Percentiles rank a stretch among this genome's conserved stretches.
Evolutionary conservation across 2,888 invertebrate genomes (phyloP).

Genomic region (Heliconius ethilla): DNA sequence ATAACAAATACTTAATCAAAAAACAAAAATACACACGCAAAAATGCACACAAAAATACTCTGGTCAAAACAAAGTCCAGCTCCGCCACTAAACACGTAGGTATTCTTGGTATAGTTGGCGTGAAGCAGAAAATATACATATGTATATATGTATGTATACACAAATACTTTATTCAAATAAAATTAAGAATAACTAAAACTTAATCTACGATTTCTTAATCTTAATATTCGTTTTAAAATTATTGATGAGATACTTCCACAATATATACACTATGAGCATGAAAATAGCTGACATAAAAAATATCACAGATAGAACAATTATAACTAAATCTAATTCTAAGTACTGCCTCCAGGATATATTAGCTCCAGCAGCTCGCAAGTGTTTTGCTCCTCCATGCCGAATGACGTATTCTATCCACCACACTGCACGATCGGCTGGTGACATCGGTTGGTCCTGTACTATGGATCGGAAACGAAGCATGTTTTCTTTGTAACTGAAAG

Average conservation of each 20-base stretch:
- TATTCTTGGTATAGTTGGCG: too few species aligned
- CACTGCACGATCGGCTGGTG: conserved; percentile 49
- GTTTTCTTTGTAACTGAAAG: conserved; percentile 2
- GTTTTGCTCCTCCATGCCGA: conserved; percentile 50
- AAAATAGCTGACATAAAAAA: background rate
- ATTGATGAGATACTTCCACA: background rate
- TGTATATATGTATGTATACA: too few species aligned
- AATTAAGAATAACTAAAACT: background rate
- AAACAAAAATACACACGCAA: too few species aligned
- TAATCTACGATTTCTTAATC: background rate
- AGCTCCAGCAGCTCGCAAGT: conserved; percentile 49
- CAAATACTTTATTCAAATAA: background rate
- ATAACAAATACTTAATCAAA: too few species aligned
- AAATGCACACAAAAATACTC: too few species aligned
- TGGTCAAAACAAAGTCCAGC: too few species aligned
- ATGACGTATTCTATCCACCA: conserved; percentile 55
- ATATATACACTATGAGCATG: background rate
- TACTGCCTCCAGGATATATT: conserved; percentile 48
- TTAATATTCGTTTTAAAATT: background rate
- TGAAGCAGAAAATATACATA: background rate
- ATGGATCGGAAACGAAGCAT: conserved; percentile 40
- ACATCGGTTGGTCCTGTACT: conserved; percentile 50
- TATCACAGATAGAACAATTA: conserved; percentile 8
- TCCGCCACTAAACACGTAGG: too few species aligned
- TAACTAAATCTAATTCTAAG: conserved; percentile 39